These are phyloP conservation scores for Macaca fascicularis DNA, from an alignment of 2,113 vertebrate genomes.

Conservation along the genomic window T2T-MFA8v1.1 NC_088376.1:164164001-164164500, in stretches of 20 bases:
- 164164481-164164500: no score
- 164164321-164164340: no score
- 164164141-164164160: conserved; percentile 9
- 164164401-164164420: no score
- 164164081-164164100: conserved; percentile 2
- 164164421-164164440: no score
- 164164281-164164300: no score
- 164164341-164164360: no score
- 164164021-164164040: neutral
- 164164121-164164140: neutral
- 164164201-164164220: neutral
- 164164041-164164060: conserved; percentile 14
- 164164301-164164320: no score
- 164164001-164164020: neutral
- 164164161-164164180: neutral
- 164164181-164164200: neutral
- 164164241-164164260: neutral
- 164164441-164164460: no score
- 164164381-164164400: no score
- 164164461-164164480: no score
- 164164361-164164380: no score
- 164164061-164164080: neutral
- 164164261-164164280: no score
- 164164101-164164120: neutral
- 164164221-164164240: neutral